Evolutionary conservation across 2,113 vertebrate genomes (phyloP).

Genomic region (Nipponia nippon): DNA sequence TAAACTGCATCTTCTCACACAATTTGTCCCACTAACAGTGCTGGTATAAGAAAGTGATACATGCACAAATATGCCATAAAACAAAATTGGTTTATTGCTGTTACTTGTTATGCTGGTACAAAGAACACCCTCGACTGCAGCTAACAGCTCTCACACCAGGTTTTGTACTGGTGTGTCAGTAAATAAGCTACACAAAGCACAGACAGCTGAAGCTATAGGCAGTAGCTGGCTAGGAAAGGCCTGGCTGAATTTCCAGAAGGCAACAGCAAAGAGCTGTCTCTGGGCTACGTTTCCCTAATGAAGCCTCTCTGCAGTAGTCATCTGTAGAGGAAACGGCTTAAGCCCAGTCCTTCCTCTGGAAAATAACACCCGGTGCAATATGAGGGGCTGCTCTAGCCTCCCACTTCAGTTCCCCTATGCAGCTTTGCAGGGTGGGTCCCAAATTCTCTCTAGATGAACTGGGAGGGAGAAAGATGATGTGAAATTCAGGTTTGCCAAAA

Average conservation of each 20-base stretch:
- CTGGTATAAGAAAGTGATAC: background rate
- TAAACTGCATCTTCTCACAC: background rate
- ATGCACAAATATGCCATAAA: background rate
- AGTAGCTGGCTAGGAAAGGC: background rate
- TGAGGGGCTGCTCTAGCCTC: background rate
- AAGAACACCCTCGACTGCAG: background rate
- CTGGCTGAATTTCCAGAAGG: background rate
- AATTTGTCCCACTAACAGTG: background rate
- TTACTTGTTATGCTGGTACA: background rate
- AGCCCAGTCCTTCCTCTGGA: background rate
- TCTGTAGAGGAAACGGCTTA: background rate
- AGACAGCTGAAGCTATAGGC: background rate
- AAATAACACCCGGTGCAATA: background rate
- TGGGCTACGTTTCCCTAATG: background rate
- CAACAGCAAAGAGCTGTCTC: background rate
- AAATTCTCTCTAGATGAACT: background rate
- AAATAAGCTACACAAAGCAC: background rate
- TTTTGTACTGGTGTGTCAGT: background rate
- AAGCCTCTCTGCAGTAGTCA: background rate
- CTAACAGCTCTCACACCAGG: background rate
- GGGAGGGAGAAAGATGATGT: background rate
- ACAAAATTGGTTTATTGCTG: background rate
- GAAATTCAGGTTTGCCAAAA: constrained; percentile 19
- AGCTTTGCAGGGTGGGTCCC: background rate
- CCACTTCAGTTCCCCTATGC: background rate